Evolutionary conservation across 2,797 vertebrate genomes (phyloP), one percentile per base, ranked within the genome.

Genomic region (Rhincodon typus): DNA sequence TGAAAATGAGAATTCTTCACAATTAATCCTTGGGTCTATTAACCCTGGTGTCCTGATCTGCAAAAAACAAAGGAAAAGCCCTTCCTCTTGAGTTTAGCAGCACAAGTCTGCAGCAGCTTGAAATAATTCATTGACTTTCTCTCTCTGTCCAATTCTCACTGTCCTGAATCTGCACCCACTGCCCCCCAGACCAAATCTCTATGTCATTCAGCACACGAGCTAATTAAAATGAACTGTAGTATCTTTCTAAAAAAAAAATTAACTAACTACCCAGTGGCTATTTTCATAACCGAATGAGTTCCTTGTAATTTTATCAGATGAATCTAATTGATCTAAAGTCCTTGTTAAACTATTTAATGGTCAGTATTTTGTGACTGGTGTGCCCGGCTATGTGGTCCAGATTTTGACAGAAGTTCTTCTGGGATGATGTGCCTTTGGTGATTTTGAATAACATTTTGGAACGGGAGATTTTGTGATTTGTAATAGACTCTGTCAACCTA

Each of bases 141-240:
- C 42, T 69, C 38, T 38, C 62, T 42, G 8, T 10, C 62, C 7
- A 69, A 27, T 62, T 34, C 57, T 21, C 88, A 3, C 23, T 4
- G 4, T 4, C 53, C 57, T 13, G 57, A 62, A 12, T 62, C 57
- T 10, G 3, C 57, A 12, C 87, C 87, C 25, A 34, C 13, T 15
- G 12, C 86, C 19, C 7, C 7, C 21, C 62, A 38, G 21, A 4
- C 90, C 62, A 93, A 93, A 67, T 34, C 62, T 5, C 38, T 38
- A 42, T 38, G 3, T 91, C 34, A 67, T 67, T 93, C 21, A 93
- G 66, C 90, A 42, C 62, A 69, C 62, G n/a, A 77, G 67, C 69
- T 95, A n/a, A 95, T 95, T 74, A 77, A 95, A 95, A 72, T 77
- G 30, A 77, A 74, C 17, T 53, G 42, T 21, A 95, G 70, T 77